Conservation (phyloP, 2,888 invertebrate species). For the Petrophora chlorosata region DNA sequence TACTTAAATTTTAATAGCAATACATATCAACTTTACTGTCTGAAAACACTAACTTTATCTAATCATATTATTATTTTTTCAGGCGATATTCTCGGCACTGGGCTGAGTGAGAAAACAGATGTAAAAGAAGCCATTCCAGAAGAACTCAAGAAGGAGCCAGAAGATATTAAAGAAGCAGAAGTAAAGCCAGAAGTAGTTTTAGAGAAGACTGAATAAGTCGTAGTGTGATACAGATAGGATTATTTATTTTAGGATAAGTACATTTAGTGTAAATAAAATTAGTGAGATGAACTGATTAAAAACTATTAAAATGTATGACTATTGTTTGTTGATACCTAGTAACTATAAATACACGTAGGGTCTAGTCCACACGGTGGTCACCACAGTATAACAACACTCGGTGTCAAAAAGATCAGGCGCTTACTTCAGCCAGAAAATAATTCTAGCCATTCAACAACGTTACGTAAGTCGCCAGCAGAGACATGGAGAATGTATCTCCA, state of each 20-base stretch:
- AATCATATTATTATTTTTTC: conserved; percentile 31
- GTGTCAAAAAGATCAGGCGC: too few relatives aligned
- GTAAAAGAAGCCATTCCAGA: conserved; percentile 37
- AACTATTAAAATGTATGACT: background rate
- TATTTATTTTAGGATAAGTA: conserved; percentile 50
- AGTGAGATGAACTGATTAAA: background rate
- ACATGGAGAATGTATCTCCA: too few relatives aligned
- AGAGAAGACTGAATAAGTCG: conserved; percentile 70
- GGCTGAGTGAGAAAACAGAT: conserved; percentile 45
- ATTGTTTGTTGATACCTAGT: too few relatives aligned
- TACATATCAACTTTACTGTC: background rate
- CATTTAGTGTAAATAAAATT: conserved; percentile 31
- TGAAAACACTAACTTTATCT: background rate
- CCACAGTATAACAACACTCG: too few relatives aligned
- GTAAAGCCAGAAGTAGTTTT: conserved; percentile 42
- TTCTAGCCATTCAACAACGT: too few relatives aligned
- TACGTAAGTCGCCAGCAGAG: too few relatives aligned
- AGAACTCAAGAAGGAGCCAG: conserved; percentile 30
- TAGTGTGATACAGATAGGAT: conserved; percentile 55
- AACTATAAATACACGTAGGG: too few relatives aligned
- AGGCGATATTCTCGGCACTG: conserved; percentile 65
- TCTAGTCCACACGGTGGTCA: too few relatives aligned
- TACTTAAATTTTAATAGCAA: background rate
- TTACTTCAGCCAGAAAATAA: too few relatives aligned
- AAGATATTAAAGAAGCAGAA: conserved; percentile 41